Percentiles rank a stretch among this genome's conserved stretches.
phyloP scores from a whole-genome alignment of 2,797 vertebrate genomes.

The Poecilia wingei region DNA sequence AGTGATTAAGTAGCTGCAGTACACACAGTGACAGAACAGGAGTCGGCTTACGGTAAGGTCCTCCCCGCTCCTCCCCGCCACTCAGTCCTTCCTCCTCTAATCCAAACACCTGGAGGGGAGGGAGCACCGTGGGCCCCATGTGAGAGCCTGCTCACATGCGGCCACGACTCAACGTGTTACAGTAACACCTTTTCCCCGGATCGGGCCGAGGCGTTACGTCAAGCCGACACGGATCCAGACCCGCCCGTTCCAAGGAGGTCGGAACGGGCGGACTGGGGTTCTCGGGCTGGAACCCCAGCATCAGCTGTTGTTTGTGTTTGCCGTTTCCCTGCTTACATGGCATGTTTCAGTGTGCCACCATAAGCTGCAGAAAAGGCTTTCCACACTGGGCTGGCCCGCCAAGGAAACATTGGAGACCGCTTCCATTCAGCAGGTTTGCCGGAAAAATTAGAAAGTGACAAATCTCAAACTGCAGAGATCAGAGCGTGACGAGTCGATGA shows the following conservation, averaged over 20 bases:
- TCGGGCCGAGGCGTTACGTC: constrained; percentile 64
- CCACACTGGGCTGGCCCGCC: not conserved
- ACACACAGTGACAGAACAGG: constrained; percentile 49
- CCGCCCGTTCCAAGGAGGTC: not conserved
- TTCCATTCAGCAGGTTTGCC: constrained; percentile 24
- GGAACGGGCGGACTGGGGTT: constrained; percentile 16
- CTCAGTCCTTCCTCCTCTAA: constrained; percentile 64
- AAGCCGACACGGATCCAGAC: constrained; percentile 29
- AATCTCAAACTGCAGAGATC: constrained; percentile 1
- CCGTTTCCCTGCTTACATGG: constrained; percentile 18
- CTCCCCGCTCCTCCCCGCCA: constrained; percentile 50
- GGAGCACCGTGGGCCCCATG: constrained; percentile 63
- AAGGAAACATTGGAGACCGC: constrained; percentile 6
- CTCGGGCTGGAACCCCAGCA: not conserved
- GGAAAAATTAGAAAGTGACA: not conserved
- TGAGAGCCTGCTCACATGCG: constrained; percentile 81
- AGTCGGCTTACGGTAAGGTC: constrained; percentile 62
- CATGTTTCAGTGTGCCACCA: constrained; percentile 17
- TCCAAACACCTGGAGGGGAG: constrained; percentile 71
- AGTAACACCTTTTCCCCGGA: constrained; percentile 75
- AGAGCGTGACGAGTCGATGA: not conserved
- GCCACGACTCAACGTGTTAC: constrained; percentile 76
- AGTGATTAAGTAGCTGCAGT: constrained; percentile 22
- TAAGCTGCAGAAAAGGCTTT: constrained; percentile 18
- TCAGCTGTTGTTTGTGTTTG: constrained; percentile 56